Conservation (phyloP, 1,140 invertebrate species). For the Ceratosolen solmsi region DNA sequence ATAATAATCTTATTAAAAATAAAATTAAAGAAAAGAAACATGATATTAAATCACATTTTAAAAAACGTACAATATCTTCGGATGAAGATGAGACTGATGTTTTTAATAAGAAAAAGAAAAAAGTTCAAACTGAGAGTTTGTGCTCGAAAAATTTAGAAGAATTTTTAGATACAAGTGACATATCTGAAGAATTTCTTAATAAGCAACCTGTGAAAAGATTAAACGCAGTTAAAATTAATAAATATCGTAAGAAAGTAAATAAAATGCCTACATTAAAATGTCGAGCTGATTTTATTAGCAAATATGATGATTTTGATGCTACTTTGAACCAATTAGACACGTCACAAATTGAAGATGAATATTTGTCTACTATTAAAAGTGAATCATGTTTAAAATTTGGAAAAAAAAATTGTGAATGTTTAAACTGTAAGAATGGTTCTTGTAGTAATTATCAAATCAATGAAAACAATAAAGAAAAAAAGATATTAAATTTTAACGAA, state of each 20-base stretch:
- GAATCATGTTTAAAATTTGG: not conserved
- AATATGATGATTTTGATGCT: conserved; percentile 81
- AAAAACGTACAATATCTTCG: conserved; percentile 59
- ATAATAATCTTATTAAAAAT: conserved; percentile 20
- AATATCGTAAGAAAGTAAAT: conserved; percentile 43
- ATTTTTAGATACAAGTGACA: conserved; percentile 18
- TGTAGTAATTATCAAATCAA: conserved; percentile 11
- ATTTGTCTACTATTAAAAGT: conserved; percentile 48
- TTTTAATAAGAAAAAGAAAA: conserved; percentile 39
- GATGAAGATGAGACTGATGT: conserved; percentile 60
- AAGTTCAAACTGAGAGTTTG: conserved; percentile 52
- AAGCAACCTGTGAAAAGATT: conserved; percentile 66
- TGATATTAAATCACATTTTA: conserved; percentile 42
- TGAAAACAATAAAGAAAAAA: not conserved
- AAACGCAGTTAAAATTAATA: conserved; percentile 57
- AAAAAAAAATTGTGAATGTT: no score
- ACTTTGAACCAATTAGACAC: conserved; percentile 78
- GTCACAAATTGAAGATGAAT: conserved; percentile 54
- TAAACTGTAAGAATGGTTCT: not conserved
- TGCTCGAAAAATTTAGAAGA: conserved; percentile 44
- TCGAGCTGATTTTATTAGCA: conserved; percentile 73
- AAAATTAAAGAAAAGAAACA: conserved; percentile 48
- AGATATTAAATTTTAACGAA: not conserved
- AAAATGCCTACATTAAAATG: conserved; percentile 53
- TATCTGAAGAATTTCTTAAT: conserved; percentile 64